These are phyloP conservation scores for Acholoe squamosa DNA, from an alignment of 2,888 invertebrate species.

Conservation along the genomic window DNA sequence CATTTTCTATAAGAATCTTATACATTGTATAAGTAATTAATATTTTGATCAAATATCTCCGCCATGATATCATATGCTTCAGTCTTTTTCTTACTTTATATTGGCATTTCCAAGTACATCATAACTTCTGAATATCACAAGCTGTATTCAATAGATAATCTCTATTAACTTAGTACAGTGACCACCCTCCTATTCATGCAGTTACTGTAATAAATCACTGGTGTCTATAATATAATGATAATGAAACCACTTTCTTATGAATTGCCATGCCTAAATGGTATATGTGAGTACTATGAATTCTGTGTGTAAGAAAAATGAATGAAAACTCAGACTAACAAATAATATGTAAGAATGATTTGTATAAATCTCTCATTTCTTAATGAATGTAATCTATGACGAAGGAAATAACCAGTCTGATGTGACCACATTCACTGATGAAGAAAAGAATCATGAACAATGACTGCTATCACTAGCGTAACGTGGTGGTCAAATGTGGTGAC, in stretches of 20 bases:
- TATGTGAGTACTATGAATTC: neutral
- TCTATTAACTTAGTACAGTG: neutral
- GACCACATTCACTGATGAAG: neutral
- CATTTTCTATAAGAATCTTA: too few relatives aligned
- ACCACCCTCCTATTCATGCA: neutral
- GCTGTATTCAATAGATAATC: neutral
- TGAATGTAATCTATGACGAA: neutral
- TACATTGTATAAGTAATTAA: neutral
- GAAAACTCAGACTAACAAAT: neutral
- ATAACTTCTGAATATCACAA: slow-evolving; percentile 24
- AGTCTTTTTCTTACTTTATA: neutral
- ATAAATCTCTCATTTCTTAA: neutral
- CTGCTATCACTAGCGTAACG: neutral
- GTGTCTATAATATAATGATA: neutral
- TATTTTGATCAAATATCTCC: neutral
- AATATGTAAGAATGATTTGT: neutral
- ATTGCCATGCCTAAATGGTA: neutral
- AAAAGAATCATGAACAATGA: neutral
- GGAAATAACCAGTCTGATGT: neutral
- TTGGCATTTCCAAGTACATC: too few relatives aligned
- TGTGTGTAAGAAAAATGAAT: neutral
- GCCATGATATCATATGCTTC: neutral
- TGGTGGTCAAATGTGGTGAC: neutral
- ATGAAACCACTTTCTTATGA: neutral
- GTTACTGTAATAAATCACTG: neutral